phyloP scores from a whole-genome alignment of 2,888 invertebrate genomes.

The Lamellibrachia columna region DNA sequence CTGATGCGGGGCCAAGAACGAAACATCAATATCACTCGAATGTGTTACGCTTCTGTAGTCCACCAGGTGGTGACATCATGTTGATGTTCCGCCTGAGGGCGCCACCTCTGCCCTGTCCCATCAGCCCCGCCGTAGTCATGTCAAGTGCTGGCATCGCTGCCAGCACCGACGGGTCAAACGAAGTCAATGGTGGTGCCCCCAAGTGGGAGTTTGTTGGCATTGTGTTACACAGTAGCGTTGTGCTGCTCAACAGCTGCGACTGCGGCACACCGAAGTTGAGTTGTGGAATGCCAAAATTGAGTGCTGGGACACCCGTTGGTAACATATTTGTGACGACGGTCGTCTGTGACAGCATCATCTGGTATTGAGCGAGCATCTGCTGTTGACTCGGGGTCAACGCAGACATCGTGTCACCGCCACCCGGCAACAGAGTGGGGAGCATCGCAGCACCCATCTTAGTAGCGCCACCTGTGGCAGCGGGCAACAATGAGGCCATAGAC shows the following conservation, averaged over 20 bases:
- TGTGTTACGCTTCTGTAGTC: neutral
- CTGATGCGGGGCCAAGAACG: neutral
- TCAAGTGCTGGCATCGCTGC: neutral
- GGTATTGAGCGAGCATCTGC: neutral
- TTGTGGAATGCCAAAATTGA: neutral
- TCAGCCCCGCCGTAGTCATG: neutral
- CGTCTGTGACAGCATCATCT: neutral
- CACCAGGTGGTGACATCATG: neutral
- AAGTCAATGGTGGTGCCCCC: neutral
- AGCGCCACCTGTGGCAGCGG: neutral
- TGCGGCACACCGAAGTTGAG: neutral
- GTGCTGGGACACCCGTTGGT: neutral
- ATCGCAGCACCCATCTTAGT: neutral
- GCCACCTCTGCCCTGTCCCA: conserved; percentile 7
- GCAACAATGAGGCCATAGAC: neutral
- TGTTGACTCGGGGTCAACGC: neutral
- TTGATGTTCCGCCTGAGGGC: neutral
- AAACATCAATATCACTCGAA: neutral
- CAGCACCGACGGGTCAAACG: neutral
- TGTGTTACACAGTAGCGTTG: neutral
- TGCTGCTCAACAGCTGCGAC: neutral
- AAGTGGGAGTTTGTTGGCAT: neutral
- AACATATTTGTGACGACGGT: neutral
- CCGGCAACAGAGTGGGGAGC: neutral
- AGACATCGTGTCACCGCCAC: neutral